These are phyloP conservation scores for Caerostris extrusa DNA, from an alignment of 1,140 invertebrate genomes.

Conservation along the genomic window DNA sequence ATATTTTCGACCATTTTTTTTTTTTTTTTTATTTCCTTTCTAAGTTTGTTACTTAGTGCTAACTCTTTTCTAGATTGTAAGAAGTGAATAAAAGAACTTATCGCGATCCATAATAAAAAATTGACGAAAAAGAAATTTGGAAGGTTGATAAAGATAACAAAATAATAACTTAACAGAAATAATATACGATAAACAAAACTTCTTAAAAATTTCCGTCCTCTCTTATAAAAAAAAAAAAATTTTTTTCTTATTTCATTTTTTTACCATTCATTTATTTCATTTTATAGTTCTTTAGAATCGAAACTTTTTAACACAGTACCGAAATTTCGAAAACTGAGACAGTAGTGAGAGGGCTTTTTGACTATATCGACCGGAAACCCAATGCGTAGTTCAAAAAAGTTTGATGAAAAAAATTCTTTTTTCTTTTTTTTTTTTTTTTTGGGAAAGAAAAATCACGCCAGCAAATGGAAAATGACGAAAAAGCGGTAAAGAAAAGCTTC, in stretches of 20 bases:
- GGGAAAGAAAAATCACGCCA: slow-evolving; percentile 30
- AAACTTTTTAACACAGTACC: slow-evolving; percentile 65
- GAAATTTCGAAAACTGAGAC: slow-evolving; percentile 63
- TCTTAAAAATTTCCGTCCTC: neutral
- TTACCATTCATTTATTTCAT: slow-evolving; percentile 45
- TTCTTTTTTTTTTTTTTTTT: no score
- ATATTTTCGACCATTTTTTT: neutral
- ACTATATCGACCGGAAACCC: slow-evolving; percentile 60
- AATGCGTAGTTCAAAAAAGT: slow-evolving; percentile 42
- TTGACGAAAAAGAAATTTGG: neutral
- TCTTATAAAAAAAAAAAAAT: neutral
- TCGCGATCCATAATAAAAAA: neutral
- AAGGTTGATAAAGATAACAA: slow-evolving; percentile 63
- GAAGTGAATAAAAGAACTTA: slow-evolving; percentile 24
- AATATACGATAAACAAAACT: slow-evolving; percentile 66
- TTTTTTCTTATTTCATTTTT: neutral
- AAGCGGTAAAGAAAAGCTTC: slow-evolving; percentile 30
- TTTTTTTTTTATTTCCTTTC: neutral
- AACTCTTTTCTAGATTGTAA: slow-evolving; percentile 20
- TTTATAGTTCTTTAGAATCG: slow-evolving; percentile 67
- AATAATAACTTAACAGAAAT: slow-evolving; percentile 61
- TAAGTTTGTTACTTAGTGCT: neutral
- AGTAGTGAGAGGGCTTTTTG: neutral
- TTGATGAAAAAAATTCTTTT: slow-evolving; percentile 2
- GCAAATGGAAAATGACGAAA: slow-evolving; percentile 58